These are phyloP conservation scores for Morbakka virulenta DNA, from an alignment of 30 jellyfish, hydroid and myxozoan species.

Conservation along the genomic window DNA sequence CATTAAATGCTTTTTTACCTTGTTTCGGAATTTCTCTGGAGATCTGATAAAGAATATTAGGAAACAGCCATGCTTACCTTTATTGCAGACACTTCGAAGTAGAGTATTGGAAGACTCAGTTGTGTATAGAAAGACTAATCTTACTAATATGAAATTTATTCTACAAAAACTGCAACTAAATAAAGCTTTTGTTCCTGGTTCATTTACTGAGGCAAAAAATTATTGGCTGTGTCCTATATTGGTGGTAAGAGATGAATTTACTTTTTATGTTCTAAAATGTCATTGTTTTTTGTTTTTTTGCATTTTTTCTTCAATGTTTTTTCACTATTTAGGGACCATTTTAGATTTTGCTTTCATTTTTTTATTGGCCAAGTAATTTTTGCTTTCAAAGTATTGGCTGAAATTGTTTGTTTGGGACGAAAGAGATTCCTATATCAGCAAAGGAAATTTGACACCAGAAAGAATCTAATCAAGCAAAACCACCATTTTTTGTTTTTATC, in stretches of 20 bases:
- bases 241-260: slow-evolving; percentile 32
- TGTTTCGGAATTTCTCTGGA: slow-evolving; percentile 20
- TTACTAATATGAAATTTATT: slow-evolving; percentile 23
- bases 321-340: background rate
- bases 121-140: background rate
- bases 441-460: no score
- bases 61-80: slow-evolving; percentile 44
- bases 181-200: slow-evolving; percentile 44
- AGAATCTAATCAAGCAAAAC: no score
- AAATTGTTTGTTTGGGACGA: no score
- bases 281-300: background rate
- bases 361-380: no score
- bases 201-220: slow-evolving; percentile 35
- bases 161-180: slow-evolving; percentile 12
- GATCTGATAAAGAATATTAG: slow-evolving; percentile 28
- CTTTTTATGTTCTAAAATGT: background rate
- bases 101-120: slow-evolving; percentile 4
- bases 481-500: no score
- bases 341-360: no score
- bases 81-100: slow-evolving; percentile 10
- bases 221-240: slow-evolving; percentile 68
- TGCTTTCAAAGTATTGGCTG: no score
- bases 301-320: background rate
- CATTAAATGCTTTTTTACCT: slow-evolving; percentile 12
- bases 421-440: no score